Evolutionary conservation across 2,797 vertebrate genomes (phyloP), one percentile per base, ranked within the genome.

Genomic region (Sebastiscus tertius): DNA sequence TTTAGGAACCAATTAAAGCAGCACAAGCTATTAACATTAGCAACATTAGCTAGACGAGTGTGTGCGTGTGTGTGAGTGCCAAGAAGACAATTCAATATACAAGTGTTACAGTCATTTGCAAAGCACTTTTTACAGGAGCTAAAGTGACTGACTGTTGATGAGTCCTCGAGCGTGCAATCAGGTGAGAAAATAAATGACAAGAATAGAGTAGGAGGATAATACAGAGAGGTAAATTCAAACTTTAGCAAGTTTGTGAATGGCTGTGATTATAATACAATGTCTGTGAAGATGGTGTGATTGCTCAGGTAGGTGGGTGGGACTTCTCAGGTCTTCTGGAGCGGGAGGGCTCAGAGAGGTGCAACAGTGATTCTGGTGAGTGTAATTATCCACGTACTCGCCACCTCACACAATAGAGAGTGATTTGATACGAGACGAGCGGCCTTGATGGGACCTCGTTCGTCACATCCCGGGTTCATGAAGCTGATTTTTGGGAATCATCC

Each of bases 1-100:
- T 95, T 98, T 98, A 98, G 97, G 95, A 97, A 96, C 97, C 98
- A 99, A 99, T 99, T 99, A 99, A 96, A 98, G 97, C 97, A 95
- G 97, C 96, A 92, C 96, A 96, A 95, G 97, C 97, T 97, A 99
- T 99, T 99, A 99, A 98, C 97, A 98, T 91, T 89, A 89, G 96
- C 96, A 92, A 94, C 92, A 92, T 93, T 92, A 91, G 89, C 87
- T 71, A 24, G 73, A 65, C 24, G 70, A 61, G 79, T 20, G 81
- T 18, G 54, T 80, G 83, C 6, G 11, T 36, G 16, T 29, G 69
- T 59, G 42, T 22, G 71, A 54, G 59, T 4, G 72, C 4, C 61
- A 70, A 63, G 72, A 96, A 95, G 94, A 49, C 62, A 79, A 75
- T 80, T 72, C 34, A 96, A 78, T 75, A 87, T 72, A 26, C 6